Evolutionary conservation across 2,797 vertebrate genomes (phyloP).

Genomic region (Aselliscus stoliczkanus): DNA sequence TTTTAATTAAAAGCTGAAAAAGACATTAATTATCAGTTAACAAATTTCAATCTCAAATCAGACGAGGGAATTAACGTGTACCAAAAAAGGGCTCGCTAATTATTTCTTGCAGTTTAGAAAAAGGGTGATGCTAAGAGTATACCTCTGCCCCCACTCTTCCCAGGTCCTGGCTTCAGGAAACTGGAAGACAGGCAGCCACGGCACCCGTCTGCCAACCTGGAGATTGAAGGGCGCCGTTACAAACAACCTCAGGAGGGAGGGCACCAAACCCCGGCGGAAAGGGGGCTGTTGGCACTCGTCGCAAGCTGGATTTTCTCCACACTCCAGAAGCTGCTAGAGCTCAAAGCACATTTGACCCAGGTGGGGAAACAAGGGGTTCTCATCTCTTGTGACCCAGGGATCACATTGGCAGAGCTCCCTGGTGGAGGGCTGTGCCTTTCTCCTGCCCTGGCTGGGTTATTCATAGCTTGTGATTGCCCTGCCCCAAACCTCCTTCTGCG

Average conservation of each 20-base stretch:
- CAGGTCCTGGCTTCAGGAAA: neutral
- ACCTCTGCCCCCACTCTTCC: neutral
- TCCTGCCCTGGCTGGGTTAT: neutral
- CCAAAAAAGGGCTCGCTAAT: constrained; percentile 64
- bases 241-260: neutral
- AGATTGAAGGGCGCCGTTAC: neutral
- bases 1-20: constrained; percentile 77
- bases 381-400: rapidly evolving
- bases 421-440: no score
- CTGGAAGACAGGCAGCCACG: neutral
- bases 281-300: neutral
- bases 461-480: neutral
- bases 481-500: neutral
- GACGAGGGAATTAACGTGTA: constrained; percentile 70
- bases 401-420: rapidly evolving
- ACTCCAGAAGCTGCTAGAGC: neutral
- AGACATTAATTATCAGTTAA: constrained; percentile 77
- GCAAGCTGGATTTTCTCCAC: neutral
- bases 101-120: constrained; percentile 62
- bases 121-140: constrained; percentile 33
- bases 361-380: neutral
- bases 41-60: constrained; percentile 73
- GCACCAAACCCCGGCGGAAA: neutral
- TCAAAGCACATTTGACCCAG: neutral
- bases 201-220: neutral